Evolutionary conservation across 2,888 invertebrate species (phyloP).

Genomic region (Caenorhabditis zanzibari): DNA sequence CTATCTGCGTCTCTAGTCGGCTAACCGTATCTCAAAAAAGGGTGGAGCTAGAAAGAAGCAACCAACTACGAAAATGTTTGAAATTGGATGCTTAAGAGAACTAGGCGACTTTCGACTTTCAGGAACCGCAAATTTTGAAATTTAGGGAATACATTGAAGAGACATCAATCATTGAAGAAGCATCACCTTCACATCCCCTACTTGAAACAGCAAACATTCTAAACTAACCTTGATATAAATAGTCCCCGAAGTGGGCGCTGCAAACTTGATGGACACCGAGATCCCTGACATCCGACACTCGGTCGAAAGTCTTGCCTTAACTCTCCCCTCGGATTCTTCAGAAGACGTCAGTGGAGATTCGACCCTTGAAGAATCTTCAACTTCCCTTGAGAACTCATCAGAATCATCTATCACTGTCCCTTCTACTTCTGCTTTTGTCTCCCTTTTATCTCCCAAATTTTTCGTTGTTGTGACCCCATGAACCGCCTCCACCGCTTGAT

Average conservation of each 20-base stretch:
- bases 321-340: constrained; percentile 40
- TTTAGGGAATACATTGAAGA: no score
- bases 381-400: constrained; percentile 57
- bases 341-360: constrained; percentile 40
- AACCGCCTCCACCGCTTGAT: constrained; percentile 44
- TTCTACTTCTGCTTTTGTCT: constrained; percentile 54
- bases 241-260: constrained; percentile 76
- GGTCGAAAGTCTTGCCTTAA: constrained; percentile 76
- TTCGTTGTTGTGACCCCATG: constrained; percentile 40
- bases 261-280: constrained; percentile 75
- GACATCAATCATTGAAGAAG: no score
- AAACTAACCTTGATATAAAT: constrained; percentile 78
- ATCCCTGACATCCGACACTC: constrained; percentile 82
- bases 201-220: no score
- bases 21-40: no score
- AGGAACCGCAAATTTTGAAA: no score
- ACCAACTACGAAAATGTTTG: no score
- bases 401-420: constrained; percentile 71
- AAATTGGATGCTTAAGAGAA: no score
- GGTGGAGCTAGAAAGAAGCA: no score
- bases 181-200: no score
- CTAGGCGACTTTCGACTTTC: no score
- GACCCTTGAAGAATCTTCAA: constrained; percentile 15
- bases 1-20: no score
- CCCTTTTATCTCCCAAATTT: constrained; percentile 33